Conservation (phyloP, 2,113 vertebrate species). For the Dissostichus mawsoni region DNA sequence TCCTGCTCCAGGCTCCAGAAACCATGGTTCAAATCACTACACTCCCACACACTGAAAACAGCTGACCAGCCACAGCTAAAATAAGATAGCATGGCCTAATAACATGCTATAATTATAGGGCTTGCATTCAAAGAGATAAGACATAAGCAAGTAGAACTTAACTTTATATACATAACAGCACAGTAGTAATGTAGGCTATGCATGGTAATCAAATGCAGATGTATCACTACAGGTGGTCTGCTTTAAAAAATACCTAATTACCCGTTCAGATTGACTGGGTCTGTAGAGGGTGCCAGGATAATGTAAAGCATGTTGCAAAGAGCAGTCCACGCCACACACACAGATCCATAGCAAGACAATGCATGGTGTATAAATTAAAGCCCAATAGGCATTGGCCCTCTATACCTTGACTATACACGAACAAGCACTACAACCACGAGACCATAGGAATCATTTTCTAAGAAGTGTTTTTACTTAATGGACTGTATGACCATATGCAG, state of each 20-base stretch:
- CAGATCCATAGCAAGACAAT: too few relatives aligned
- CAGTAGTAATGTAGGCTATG: not conserved
- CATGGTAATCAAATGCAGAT: slow-evolving; percentile 32
- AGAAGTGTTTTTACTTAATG: not conserved
- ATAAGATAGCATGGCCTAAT: slow-evolving; percentile 46
- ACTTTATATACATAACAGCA: not conserved
- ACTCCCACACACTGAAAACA: slow-evolving; percentile 39
- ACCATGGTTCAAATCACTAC: slow-evolving; percentile 28
- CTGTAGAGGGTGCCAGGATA: slow-evolving; percentile 9
- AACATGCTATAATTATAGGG: slow-evolving; percentile 45
- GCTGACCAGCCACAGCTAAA: slow-evolving; percentile 53
- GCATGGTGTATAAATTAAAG: not conserved
- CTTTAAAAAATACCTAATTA: slow-evolving; percentile 15
- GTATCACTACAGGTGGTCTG: slow-evolving; percentile 32
- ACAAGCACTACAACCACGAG: not conserved
- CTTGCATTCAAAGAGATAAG: slow-evolving; percentile 34
- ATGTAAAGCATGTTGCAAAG: not conserved
- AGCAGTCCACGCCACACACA: too few relatives aligned
- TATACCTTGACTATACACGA: not conserved
- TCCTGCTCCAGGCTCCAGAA: slow-evolving; percentile 18
- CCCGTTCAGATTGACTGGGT: slow-evolving; percentile 14
- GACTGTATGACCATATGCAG: not conserved
- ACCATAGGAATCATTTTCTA: not conserved
- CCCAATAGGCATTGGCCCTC: not conserved
- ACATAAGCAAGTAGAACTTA: slow-evolving; percentile 19